A percentile compares a stretch with the other conserved stretches of the same genome.
phyloP scores from a whole-genome alignment of 2,113 vertebrate species.

The Antigone vipio region DNA sequence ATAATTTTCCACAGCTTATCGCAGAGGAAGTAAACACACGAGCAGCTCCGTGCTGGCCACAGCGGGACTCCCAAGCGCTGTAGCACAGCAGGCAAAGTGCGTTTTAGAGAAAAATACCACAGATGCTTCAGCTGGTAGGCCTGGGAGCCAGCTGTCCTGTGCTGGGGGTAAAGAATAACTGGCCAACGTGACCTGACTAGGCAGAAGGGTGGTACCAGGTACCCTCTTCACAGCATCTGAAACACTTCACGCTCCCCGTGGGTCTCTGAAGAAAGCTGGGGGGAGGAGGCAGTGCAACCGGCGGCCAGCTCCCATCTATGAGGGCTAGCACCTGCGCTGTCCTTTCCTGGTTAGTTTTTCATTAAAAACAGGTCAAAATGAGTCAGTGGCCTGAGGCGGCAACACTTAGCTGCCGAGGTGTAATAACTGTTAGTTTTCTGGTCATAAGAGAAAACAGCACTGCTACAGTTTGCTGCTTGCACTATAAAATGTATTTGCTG shows the following conservation, averaged over 20 bases:
- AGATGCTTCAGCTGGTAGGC: not conserved
- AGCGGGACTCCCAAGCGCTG: not conserved
- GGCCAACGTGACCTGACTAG: rapidly evolving
- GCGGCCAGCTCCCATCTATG: not conserved
- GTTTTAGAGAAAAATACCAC: not conserved
- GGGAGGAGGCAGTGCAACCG: not conserved
- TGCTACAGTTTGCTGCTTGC: not conserved
- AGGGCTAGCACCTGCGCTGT: not conserved
- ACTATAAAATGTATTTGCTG: not conserved
- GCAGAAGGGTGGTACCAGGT: not conserved
- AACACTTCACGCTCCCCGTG: not conserved
- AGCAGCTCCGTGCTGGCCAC: not conserved
- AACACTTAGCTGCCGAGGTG: not conserved
- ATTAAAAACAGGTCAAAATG: not conserved
- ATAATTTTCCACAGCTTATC: not conserved
- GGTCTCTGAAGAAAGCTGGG: not conserved
- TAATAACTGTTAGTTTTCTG: not conserved
- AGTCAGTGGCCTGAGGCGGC: not conserved
- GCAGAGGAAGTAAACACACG: not conserved
- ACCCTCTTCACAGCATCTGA: not conserved
- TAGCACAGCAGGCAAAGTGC: not conserved
- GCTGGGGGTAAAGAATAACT: not conserved
- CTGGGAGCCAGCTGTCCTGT: not conserved
- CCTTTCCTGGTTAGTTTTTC: not conserved
- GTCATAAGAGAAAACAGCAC: not conserved